Evolutionary conservation across 2,113 vertebrate genomes (phyloP), one percentile per base, ranked within the genome.

Genomic region (Charadrius vociferus): DNA sequence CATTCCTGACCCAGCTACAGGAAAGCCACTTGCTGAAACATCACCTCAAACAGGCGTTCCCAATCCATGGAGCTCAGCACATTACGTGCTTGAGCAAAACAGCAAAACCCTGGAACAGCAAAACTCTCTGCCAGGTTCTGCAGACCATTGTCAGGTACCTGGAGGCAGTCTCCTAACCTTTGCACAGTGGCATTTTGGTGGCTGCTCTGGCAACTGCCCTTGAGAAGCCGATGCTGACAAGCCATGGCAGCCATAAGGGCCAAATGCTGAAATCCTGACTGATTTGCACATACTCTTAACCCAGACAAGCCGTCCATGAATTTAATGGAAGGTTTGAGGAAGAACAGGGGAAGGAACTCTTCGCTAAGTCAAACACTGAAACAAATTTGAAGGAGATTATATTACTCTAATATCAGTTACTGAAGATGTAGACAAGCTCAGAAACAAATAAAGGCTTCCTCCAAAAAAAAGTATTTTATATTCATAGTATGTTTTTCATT

Each of bases 1-100:
- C 21, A 36, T 58, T 90, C 84, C 88, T 96, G 96, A 94, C 59
- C 74, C 26, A 93, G 61, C 79, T 85, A 71, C 41, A 77, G 22
- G 17, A 91, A 95, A 91, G n/a, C 50, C 77, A 83, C 80, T 95
- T 94, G 93, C 88, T 95, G 96, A 98, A 97, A 91, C 67, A 82
- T 87, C 93, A 91, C 73, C 88, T 90, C 41, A 91, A 91, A 88
- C 63, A 95, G 80, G 80, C 81, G 37, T 90, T 97, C 88, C 79
- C 90, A 94, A 55, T 50, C 92, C 92, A 73, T 6, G 10, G 47
- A 96, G 93, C 75, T 96, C 95, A 94, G 91, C 87, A 88, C 68
- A 86, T 94, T 86, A 86, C 6, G 41, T 13, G 58, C 87, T 95
- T 96, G 90, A 97, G 95, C 73, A 45, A 45, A 45, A 45, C 45